Conservation (phyloP, 2,113 vertebrate genomes). For the Epinephelus cyanopodus region DNA sequence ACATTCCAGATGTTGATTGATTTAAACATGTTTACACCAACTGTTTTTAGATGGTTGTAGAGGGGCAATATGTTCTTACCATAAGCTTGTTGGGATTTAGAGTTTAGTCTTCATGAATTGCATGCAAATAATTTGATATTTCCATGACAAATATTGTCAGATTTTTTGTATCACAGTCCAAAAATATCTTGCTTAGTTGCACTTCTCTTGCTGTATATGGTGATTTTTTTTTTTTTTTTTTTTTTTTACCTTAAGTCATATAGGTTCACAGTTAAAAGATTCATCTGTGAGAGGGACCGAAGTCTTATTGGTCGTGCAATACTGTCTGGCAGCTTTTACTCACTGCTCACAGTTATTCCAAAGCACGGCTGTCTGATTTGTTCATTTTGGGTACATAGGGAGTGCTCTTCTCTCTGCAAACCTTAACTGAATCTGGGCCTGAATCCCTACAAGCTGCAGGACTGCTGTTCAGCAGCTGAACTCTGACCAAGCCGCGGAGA, state of each 20-base stretch:
- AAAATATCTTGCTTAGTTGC: neutral
- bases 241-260: too few species aligned
- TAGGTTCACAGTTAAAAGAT: neutral
- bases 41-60: neutral
- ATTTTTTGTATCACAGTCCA: neutral
- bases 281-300: neutral
- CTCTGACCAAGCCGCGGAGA: neutral
- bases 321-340: neutral
- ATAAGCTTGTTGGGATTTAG: neutral
- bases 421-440: constrained; percentile 21
- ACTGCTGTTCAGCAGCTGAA: constrained; percentile 34
- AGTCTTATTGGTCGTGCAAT: neutral
- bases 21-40: neutral
- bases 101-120: neutral
- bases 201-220: neutral
- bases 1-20: neutral
- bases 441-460: constrained; percentile 20
- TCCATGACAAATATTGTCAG: neutral
- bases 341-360: constrained; percentile 14
- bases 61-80: neutral
- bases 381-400: constrained; percentile 1
- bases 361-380: constrained; percentile 18
- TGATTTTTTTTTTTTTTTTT: too few species aligned
- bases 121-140: neutral
- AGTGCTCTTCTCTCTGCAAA: constrained; percentile 21